Evolutionary conservation across 2,888 invertebrate species (phyloP), one percentile per base, ranked within the genome.

Genomic region (Xanthia togata): DNA sequence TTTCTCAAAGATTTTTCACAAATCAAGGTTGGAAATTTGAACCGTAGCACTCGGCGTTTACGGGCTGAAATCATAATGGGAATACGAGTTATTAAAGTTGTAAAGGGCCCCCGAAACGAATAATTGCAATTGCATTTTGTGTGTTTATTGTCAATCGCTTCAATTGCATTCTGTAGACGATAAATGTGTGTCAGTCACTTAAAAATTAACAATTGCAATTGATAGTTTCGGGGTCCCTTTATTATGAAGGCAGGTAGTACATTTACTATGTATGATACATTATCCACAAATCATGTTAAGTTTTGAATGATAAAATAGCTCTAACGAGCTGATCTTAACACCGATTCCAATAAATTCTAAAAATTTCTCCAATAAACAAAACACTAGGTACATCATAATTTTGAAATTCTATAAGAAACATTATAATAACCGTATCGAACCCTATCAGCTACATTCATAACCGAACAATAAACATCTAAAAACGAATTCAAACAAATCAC

Each of bases 401-500:
- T 74, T 65, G 69, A 55, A 83, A 83, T 57, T 57, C 26, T 55
- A 68, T 74, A 67, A 44, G 38, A 44, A 83, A 68, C 38, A 60
- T 80, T 80, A 80, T 62, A 70, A 76, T 71, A 74, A 60, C 82
- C 82, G 65, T 70, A 81, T 74, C 82, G 68, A 67, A 78, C 77
- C 77, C 74, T 76, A 84, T 85, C 84, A 79, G 72, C 64, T 73
- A 76, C 47, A 76, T 80, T 82, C 78, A 79, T 82, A 85, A 76
- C 55, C 70, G 35, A 76, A 88, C 89, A 88, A 86, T 79, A 84
- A 83, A 86, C 84, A 88, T 79, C 68, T 55, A 81, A 76, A 85
- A 79, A 57, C 85, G 79, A 89, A 88, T 83, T 86, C 84, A 78
- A 76, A 89, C 90, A 89, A 86, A 86, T 88, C 86, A 88, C 86